A percentile compares a stretch with the other conserved stretches of the same genome.
These are phyloP conservation scores for Umimayanthus chanpuru DNA, from an alignment of 92 coral and sea anemone species.

Conservation along the genomic window DNA sequence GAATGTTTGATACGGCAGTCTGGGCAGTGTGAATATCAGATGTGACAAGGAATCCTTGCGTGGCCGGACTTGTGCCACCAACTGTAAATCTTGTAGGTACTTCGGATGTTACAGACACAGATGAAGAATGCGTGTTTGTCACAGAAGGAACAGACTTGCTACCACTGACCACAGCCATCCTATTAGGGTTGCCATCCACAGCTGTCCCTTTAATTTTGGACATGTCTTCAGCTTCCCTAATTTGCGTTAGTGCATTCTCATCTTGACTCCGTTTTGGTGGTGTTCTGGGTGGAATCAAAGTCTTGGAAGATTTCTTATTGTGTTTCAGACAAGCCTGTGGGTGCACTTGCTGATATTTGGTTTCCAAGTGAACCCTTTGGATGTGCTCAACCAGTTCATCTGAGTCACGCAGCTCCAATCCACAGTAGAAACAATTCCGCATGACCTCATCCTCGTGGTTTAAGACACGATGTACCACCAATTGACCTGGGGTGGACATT, in stretches of 20 bases:
- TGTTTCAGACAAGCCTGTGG: not conserved
- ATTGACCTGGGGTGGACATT: slow-evolving; percentile 12
- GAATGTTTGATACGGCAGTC: not conserved
- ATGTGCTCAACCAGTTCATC: slow-evolving; percentile 14
- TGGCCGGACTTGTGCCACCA: not conserved
- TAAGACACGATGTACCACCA: slow-evolving; percentile 23
- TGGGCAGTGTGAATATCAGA: not conserved
- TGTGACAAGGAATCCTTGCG: not conserved
- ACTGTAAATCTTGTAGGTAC: not conserved
- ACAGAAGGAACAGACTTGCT: not conserved
- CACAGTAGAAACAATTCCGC: slow-evolving; percentile 34
- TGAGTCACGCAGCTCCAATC: slow-evolving; percentile 5
- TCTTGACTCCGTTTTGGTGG: not conserved
- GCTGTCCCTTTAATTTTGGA: not conserved
- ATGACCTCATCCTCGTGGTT: slow-evolving; percentile 29
- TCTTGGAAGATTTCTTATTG: not conserved
- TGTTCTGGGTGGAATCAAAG: not conserved
- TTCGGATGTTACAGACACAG: not conserved
- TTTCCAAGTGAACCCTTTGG: slow-evolving; percentile 1
- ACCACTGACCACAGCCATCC: not conserved
- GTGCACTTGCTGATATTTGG: not conserved
- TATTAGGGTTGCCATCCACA: not conserved
- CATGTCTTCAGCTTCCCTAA: not conserved
- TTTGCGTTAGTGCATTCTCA: not conserved
- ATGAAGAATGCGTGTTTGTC: not conserved